Conservation (phyloP, 2,797 vertebrate species). For the Linurgus olivaceus region DNA sequence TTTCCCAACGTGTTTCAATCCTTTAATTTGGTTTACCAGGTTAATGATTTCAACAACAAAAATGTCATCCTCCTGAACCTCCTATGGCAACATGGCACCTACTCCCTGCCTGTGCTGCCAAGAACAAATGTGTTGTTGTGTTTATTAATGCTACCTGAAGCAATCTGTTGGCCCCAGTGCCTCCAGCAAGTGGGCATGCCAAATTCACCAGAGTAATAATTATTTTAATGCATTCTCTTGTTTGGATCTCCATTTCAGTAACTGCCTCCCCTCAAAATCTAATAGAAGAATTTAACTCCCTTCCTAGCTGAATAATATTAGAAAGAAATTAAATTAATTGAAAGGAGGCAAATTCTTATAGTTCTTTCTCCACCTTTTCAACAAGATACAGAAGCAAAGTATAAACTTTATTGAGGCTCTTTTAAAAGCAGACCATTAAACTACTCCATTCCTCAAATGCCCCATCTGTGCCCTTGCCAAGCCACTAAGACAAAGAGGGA, state of each 20-base stretch:
- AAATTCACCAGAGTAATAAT: not conserved
- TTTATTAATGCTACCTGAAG: constrained; percentile 47
- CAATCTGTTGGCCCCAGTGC: not conserved
- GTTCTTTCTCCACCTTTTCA: not conserved
- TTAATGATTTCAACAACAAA: not conserved
- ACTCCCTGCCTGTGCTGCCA: not conserved
- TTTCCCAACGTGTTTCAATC: not conserved
- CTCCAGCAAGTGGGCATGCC: not conserved
- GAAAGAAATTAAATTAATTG: not conserved
- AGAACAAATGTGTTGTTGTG: not conserved
- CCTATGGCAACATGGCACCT: constrained; percentile 11
- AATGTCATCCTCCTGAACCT: not conserved
- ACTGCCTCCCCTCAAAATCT: not conserved
- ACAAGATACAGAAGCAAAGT: not conserved
- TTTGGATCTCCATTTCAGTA: not conserved
- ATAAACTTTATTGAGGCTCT: not conserved
- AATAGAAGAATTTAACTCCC: not conserved
- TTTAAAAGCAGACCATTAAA: not conserved
- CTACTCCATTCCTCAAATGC: not conserved
- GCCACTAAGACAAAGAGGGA: not conserved
- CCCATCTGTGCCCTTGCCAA: not conserved
- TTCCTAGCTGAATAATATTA: not conserved
- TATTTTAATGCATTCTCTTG: not conserved
- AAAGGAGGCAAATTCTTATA: not conserved
- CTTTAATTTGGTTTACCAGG: not conserved